Base-by-base conservation (phyloP, 1,140 invertebrate genomes). In the Drosophila jambulina region DNA sequence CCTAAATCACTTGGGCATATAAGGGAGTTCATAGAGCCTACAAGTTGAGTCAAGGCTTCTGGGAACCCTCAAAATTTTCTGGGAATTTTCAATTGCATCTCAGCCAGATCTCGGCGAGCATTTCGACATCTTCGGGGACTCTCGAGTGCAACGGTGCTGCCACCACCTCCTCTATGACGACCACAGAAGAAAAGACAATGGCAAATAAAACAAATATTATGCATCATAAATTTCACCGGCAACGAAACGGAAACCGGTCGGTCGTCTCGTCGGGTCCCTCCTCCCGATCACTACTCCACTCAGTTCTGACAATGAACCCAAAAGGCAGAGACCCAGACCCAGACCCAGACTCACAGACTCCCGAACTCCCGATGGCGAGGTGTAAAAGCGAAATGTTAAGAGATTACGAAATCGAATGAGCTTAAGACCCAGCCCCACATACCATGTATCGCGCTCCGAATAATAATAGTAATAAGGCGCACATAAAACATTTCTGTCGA, bases 161-260 rank as follows among this genome's bases (percentile, higher is more conserved):
- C n/a, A n/a, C n/a, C n/a, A n/a, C n/a, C n/a, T n/a, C n/a, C n/a
- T n/a, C 67, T 65, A 46, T 65, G 61, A 68, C 54, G 57, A 68
- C 59, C 61, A 49, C 56, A 57, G 61, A 56, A n/a, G n/a, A n/a
- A 49, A 84, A 49, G 13, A 90, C 80, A 88, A 90, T 78, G 80
- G 71, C 72, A 49, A 71, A 77, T 80, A 84, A 84, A 77, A 67
- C 74, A 71, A 69, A 54, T 62, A 75, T 84, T 75, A 88, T 84
- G 84, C 84, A 65, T 81, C 85, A 84, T 88, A 90, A 88, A 88
- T 90, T 88, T 88, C 84, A 87, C 84, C 64, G 71, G 59, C 58
- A 32, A 59, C 62, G 60, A 51, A 42, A 75, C 49, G 64, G 25
- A 49, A 36, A 61, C 42, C n/a, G 46, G 77, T 71, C n/a, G 46